A percentile compares a stretch with the other conserved stretches of the same genome.
These are phyloP conservation scores for Papilio machaon DNA, from an alignment of 1,140 invertebrate genomes.

Conservation along the genomic window DNA sequence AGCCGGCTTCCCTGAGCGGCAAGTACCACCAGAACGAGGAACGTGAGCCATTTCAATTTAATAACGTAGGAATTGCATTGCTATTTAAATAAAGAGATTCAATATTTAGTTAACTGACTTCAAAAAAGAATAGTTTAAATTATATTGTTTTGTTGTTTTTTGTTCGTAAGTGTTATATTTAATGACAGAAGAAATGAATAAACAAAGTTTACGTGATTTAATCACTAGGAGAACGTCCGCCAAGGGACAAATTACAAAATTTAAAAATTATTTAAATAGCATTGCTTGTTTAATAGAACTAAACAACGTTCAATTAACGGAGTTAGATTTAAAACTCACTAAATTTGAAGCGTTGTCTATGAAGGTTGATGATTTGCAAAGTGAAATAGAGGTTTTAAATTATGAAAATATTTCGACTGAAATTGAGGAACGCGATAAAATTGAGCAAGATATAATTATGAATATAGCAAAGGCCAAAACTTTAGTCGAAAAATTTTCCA, in stretches of 20 bases:
- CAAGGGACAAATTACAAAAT: constrained; percentile 53
- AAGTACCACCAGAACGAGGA: constrained; percentile 36
- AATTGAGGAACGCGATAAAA: no score
- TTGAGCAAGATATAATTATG: no score
- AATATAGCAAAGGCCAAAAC: no score
- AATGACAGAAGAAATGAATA: constrained; percentile 28
- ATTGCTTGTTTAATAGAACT: constrained; percentile 39
- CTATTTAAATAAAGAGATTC: constrained; percentile 14
- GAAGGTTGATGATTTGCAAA: constrained; percentile 46
- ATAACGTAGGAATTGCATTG: not conserved
- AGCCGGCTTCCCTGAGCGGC: constrained; percentile 6
- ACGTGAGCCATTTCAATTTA: constrained; percentile 42
- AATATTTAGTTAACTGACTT: constrained; percentile 6
- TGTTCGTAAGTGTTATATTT: no score
- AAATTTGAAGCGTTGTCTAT: constrained; percentile 52
- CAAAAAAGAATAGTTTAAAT: constrained; percentile 32
- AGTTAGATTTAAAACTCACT: constrained; percentile 48
- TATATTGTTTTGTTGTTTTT: constrained; percentile 30
- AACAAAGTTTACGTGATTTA: constrained; percentile 42
- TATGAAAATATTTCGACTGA: constrained; percentile 38
- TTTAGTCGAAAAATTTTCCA: no score
- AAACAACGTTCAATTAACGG: constrained; percentile 45
- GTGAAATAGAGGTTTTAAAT: constrained; percentile 43
- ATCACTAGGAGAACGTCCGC: constrained; percentile 41
- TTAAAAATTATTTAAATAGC: constrained; percentile 49